phyloP scores from a whole-genome alignment of 2,113 vertebrate species.

The Coryphaenoides rupestris region DNA sequence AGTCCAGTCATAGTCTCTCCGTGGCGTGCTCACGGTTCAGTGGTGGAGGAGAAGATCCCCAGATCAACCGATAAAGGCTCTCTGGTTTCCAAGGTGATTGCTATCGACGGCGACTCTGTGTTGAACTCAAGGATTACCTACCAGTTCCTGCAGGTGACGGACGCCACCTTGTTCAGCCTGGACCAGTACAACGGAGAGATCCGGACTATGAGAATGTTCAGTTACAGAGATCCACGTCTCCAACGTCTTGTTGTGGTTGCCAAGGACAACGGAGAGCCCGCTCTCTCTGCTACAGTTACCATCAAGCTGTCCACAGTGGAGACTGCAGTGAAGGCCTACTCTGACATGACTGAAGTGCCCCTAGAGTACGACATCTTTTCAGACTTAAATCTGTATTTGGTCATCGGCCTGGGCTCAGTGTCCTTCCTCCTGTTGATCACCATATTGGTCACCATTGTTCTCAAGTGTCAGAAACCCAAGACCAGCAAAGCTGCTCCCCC shows the following conservation, averaged over 20 bases:
- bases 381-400: slow-evolving; percentile 48
- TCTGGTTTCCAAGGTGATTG: slow-evolving; percentile 67
- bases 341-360: slow-evolving; percentile 68
- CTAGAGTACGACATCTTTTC: slow-evolving; percentile 56
- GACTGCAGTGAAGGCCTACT: slow-evolving; percentile 41
- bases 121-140: slow-evolving; percentile 73
- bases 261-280: slow-evolving; percentile 68
- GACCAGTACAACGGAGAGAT: slow-evolving; percentile 60
- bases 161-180: slow-evolving; percentile 70
- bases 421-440: slow-evolving; percentile 70
- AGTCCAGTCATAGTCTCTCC: slow-evolving; percentile 71
- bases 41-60: slow-evolving; percentile 58
- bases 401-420: slow-evolving; percentile 71
- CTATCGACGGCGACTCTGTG: slow-evolving; percentile 65
- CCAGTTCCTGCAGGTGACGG: slow-evolving; percentile 69
- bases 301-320: slow-evolving; percentile 56
- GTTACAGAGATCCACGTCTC: slow-evolving; percentile 64
- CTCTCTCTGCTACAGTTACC: slow-evolving; percentile 73
- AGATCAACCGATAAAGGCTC: slow-evolving; percentile 71
- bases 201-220: slow-evolving; percentile 72
- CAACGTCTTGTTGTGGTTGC: slow-evolving; percentile 72
- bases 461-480: slow-evolving; percentile 56
- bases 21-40: slow-evolving; percentile 62
- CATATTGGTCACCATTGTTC: slow-evolving; percentile 59
- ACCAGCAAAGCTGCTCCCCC: slow-evolving; percentile 38